phyloP scores from a whole-genome alignment of 2,113 vertebrate genomes.

The Nothocercus nigrocapillus region DNA sequence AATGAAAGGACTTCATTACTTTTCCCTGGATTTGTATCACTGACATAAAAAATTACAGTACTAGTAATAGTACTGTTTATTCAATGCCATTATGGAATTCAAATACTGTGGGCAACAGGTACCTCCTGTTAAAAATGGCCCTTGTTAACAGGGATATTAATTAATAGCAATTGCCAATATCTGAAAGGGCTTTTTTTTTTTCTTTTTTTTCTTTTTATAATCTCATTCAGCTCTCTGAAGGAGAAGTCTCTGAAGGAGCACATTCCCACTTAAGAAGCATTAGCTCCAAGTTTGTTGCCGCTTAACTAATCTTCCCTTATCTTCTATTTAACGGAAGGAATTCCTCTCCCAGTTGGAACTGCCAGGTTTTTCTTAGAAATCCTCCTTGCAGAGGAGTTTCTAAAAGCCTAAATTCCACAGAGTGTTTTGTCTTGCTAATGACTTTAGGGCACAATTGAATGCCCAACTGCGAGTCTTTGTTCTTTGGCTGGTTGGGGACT shows the following conservation, averaged over 20 bases:
- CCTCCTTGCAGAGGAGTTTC: slow-evolving; percentile 71
- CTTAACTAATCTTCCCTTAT: slow-evolving; percentile 64
- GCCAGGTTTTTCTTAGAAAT: slow-evolving; percentile 80
- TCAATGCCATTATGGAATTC: not conserved
- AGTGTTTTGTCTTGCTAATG: slow-evolving; percentile 87
- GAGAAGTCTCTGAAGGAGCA: slow-evolving; percentile 6
- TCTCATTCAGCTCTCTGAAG: not conserved
- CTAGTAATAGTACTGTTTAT: not conserved
- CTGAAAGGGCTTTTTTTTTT: not conserved
- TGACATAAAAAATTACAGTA: not conserved
- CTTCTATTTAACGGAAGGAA: slow-evolving; percentile 69
- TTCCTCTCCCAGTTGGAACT: slow-evolving; percentile 85
- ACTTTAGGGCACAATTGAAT: slow-evolving; percentile 82
- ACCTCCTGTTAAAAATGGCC: not conserved
- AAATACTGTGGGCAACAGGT: not conserved
- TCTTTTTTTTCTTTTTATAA: not conserved
- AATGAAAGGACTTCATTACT: not conserved
- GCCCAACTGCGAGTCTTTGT: slow-evolving; percentile 80
- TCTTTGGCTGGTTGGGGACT: slow-evolving; percentile 73
- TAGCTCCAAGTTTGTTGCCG: slow-evolving; percentile 48
- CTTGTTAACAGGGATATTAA: not conserved
- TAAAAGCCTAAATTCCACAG: slow-evolving; percentile 81
- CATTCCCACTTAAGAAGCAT: slow-evolving; percentile 8
- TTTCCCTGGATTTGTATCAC: not conserved
- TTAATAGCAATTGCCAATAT: not conserved